Evolutionary conservation across 64 coral and sea anemone genomes (phyloP).

Genomic region (Dendrophyllia cribrosa): DNA sequence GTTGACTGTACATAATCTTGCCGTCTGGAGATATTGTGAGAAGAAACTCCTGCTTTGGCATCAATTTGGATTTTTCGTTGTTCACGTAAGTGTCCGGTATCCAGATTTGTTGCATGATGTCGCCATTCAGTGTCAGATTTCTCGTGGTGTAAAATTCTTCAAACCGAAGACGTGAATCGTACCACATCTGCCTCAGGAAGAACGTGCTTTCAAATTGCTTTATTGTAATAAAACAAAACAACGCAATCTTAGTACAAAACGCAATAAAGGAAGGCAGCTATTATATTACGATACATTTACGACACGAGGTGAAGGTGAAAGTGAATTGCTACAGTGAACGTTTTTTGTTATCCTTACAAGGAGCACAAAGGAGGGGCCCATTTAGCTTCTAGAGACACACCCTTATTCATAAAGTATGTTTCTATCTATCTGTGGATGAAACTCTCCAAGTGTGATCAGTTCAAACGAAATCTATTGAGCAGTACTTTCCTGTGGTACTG

Average conservation of each 20-base stretch:
- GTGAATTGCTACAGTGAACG: no score
- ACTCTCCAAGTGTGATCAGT: no score
- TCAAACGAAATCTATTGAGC: no score
- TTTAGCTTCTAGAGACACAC: no score
- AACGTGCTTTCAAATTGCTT: slow-evolving; percentile 90
- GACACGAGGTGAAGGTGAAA: no score
- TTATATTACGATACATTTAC: no score
- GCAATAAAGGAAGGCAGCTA: no score
- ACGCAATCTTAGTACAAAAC: not conserved
- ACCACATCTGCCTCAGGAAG: slow-evolving; percentile 85
- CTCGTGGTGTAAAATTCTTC: slow-evolving; percentile 61
- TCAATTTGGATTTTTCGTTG: slow-evolving; percentile 85
- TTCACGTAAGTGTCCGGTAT: slow-evolving; percentile 85
- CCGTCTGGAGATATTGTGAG: slow-evolving; percentile 69
- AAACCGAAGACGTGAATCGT: slow-evolving; percentile 71
- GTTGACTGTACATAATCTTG: slow-evolving; percentile 80
- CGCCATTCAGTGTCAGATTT: slow-evolving; percentile 74
- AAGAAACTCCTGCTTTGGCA: slow-evolving; percentile 78
- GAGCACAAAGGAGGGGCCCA: no score
- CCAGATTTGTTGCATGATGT: slow-evolving; percentile 92
- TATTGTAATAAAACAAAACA: not conserved
- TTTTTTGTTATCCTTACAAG: no score
- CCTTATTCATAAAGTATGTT: no score
- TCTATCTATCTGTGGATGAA: no score
- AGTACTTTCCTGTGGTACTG: no score